A percentile compares a stretch with the other conserved stretches of the same genome.
Conservation (phyloP, 2,888 invertebrate species). For the Agrotis clavis region DNA sequence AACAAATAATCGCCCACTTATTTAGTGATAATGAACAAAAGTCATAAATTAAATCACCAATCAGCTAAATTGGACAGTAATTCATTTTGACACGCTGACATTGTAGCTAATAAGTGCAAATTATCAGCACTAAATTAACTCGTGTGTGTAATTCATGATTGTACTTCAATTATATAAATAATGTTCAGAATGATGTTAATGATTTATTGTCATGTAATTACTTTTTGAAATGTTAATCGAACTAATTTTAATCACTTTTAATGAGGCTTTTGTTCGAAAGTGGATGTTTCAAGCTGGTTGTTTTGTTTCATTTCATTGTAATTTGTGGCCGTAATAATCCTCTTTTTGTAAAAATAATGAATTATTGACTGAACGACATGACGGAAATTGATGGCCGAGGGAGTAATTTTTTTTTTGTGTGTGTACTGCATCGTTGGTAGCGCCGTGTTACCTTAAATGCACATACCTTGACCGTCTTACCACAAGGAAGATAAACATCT, state of each 20-base stretch:
- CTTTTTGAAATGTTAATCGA: slow-evolving; percentile 34
- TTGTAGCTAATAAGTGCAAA: slow-evolving; percentile 32
- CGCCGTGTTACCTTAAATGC: no score
- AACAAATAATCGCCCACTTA: neutral
- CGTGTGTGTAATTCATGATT: slow-evolving; percentile 37
- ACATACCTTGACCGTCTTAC: no score
- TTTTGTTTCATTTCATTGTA: neutral
- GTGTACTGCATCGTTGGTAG: no score
- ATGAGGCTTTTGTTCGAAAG: slow-evolving; percentile 5
- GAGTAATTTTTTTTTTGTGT: no score
- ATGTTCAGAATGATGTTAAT: slow-evolving; percentile 33
- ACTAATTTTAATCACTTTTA: slow-evolving; percentile 18
- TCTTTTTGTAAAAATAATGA: neutral
- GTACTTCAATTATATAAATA: slow-evolving; percentile 42
- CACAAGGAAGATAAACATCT: no score
- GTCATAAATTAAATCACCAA: neutral
- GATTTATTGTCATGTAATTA: slow-evolving; percentile 36
- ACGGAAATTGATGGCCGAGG: no score
- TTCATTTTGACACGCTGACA: slow-evolving; percentile 23
- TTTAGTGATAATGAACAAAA: no score
- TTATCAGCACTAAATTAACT: slow-evolving; percentile 29
- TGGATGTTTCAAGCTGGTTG: slow-evolving; percentile 1
- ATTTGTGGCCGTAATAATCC: neutral
- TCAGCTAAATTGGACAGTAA: neutral
- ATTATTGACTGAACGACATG: neutral